Base-by-base conservation (phyloP, 2,888 invertebrate genomes). In the Ecliptopera silaceata region DNA sequence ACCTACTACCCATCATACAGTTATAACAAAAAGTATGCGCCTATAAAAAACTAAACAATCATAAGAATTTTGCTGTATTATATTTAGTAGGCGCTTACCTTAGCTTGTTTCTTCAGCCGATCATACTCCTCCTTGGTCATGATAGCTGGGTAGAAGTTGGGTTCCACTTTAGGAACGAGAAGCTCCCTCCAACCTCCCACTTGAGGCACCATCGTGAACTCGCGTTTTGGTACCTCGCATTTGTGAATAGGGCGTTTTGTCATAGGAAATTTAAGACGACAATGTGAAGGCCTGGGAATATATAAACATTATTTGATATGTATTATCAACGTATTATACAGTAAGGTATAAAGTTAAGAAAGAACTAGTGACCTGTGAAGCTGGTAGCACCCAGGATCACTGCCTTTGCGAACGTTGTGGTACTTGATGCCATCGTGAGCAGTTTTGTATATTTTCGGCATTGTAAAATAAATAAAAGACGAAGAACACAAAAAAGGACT, bases 81-180 rank as follows among this genome's bases (percentile, higher is more conserved):
- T 10, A 8, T 39, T 13, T 20, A 10, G 2, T 17, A 54, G 47
- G 57, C 45, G 15, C 52, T 72, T 71, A 94, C 93, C 78, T 85
- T 92, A 0, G 94, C 93, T 60, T 94, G 93, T 38, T 90, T 84
- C 71, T 92, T 89, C 3, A 95, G 74, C 29, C 94, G 80, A 1
- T 93, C 86, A 59, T 93, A 93, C 61, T 96, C 95, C 0, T 84
- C 79, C 53, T 88, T 91, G 0, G 92, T 92, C 75, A 94, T 89
- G 34, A 95, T 82, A 2, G 93, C 93, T 0, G 94, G 93, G 65
- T 93, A 91, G 53, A 86, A 86, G 59, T 92, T 92, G 0, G 91
- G 90, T 26, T 88, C 75, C 1, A 76, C 78, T 44, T 88, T 89
- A 0, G 94, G 93, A 0, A 94, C 80, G 2, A 94, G 68, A 6